Evolutionary conservation across 2,888 invertebrate genomes (phyloP), one percentile per base, ranked within the genome.

Genomic region (Ptychoptera albimana): DNA sequence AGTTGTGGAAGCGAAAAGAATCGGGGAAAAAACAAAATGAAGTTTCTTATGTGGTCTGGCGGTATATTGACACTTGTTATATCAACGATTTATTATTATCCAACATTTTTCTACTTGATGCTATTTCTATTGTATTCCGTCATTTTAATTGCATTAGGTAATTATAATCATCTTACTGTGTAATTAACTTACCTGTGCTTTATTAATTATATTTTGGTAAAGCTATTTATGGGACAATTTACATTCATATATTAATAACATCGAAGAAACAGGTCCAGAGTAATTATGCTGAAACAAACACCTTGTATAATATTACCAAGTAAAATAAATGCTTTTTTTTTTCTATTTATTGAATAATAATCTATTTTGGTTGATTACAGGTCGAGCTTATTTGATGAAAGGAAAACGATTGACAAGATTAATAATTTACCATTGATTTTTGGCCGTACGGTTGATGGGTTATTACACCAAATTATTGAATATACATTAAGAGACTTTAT

Each of bases 391-490:
- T 65, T 65, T 46, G 64, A 65, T 54, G 54, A 61, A 52, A 64
- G 66, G 42, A 60, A 64, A 38, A 61, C 59, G 44, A 58, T 59
- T 37, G 63, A 60, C 48, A 69, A 65, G 51, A 60, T 67, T 50
- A 67, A 69, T 37, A 77, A 79, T 61, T 70, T 83, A 52, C 79
- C 82, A n/a, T 68, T 82, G n/a, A 74, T 86, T 55, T 82, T 85
- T 64, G 83, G 86, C 37, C 74, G 84, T 50, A 82, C 84, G 46
- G 82, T 91, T 34, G 91, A 91, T 57, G 77, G 81, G 54, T 78
- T 86, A 50, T 63, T 91, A 23, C 85, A 88, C 56, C 82, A 87
- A 59, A 69, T 91, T 36, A 71, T 89, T 51, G 87, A 89, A 60
- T 75, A 83, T 60, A 68, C 81, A 34, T 69, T 86, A 37, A 69